Base-by-base conservation (phyloP, 1,140 invertebrate genomes). In the Leguminivora glycinivorella region DNA sequence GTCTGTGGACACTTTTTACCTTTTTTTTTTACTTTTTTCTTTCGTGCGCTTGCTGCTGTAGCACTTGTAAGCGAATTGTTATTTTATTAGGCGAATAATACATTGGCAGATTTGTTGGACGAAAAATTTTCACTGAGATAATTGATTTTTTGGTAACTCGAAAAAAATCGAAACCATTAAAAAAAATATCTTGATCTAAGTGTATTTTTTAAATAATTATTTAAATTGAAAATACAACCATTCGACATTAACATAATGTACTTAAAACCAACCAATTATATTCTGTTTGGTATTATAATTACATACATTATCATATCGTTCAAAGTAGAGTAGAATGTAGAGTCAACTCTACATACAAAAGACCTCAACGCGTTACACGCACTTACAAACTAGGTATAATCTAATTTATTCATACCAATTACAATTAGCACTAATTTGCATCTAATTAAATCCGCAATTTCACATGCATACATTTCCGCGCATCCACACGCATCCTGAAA, bases 321-420 rank as follows among this genome's bases (percentile, higher is more conserved):
- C 10, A 17, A 17, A 43, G 14, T 43, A 43, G 40, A 43, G 40
- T 43, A 43, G 5, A n/a, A 43, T 43, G 19, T 52, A 52, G 47
- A 25, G 26, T 34, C 34, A 38, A 38, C 34, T 38, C 58, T 72
- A 69, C 80, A 77, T 84, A 83, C 74, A 84, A 87, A 88, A 87
- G 83, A 89, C 77, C 75, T 89, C 83, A 86, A 88, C 85, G 86
- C 70, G 75, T 67, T 56, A 7, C 58, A 63, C 14, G 0, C 26
- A 9, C 7, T 2, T 4, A 29, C 25, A n/a, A 26, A 26, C 56
- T 26, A n/a, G n/a, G n/a, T n/a, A 63, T 29, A 63, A 63, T 29
- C 17, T 31, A 29, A 63, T 63, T 63, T 25, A 63, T 17, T 63
- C 22, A 25, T 25, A 26, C 56, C 56, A 60, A 60, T 60, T 24